Conservation (phyloP, 2,888 invertebrate species). For the Argyresthia albistria region DNA sequence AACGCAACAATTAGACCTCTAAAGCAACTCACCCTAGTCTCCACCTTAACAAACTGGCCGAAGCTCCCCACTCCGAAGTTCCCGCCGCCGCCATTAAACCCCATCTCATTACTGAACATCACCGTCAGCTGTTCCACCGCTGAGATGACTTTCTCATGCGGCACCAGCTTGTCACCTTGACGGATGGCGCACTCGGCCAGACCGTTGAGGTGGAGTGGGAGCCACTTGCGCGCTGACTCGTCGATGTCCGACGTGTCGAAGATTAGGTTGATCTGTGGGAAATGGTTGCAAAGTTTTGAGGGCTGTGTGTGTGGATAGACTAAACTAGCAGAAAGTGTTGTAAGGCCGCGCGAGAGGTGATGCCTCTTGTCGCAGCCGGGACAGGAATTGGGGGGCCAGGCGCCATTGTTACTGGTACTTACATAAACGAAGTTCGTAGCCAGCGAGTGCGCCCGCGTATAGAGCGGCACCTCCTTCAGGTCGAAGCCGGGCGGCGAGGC, state of each 20-base stretch:
- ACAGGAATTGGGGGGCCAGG: too few species aligned
- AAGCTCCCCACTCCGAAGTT: constrained; percentile 82
- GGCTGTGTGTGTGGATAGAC: too few species aligned
- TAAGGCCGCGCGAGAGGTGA: too few species aligned
- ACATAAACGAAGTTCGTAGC: constrained; percentile 90
- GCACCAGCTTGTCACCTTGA: constrained; percentile 67
- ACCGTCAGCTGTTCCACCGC: constrained; percentile 84
- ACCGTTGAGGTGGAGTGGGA: constrained; percentile 82
- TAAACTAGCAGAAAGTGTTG: too few species aligned
- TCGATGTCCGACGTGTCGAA: constrained; percentile 78
- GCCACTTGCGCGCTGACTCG: constrained; percentile 75
- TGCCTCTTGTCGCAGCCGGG: neutral
- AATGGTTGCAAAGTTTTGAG: too few species aligned
- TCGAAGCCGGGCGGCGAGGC: constrained; percentile 66
- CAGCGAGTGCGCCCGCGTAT: constrained; percentile 83
- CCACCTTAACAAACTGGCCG: constrained; percentile 76
- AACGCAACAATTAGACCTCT: too few species aligned
- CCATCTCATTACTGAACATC: constrained; percentile 73
- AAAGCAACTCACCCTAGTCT: constrained; percentile 72
- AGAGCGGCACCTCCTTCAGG: constrained; percentile 77
- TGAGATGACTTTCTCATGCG: constrained; percentile 83
- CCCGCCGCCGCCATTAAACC: constrained; percentile 63
- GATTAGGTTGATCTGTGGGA: constrained; percentile 76
- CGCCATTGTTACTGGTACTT: constrained; percentile 35
- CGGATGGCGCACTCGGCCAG: constrained; percentile 83